Evolutionary conservation across 2,888 invertebrate genomes (phyloP), one percentile per base, ranked within the genome.

Genomic region (Dolichomitus sp.): DNA sequence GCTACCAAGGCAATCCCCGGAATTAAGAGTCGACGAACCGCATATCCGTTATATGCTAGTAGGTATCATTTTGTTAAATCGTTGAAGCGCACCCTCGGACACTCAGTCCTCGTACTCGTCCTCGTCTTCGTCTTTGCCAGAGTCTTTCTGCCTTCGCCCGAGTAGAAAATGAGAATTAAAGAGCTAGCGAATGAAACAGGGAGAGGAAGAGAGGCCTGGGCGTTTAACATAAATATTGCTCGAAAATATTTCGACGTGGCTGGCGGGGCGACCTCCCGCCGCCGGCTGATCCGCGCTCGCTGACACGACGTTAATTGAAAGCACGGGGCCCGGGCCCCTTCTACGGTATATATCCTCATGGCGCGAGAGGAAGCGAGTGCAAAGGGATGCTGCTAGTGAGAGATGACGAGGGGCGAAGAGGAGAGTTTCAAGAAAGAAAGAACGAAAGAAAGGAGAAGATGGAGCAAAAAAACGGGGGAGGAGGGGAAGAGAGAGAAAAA

Each of bases 251-350:
- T 89, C 89, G 88, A 89, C 89, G 85, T 86, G 85, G 85, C 86
- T 73, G 82, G 65, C 81, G 80, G 75, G 80, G 80, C 80, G 85
- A 86, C 85, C 84, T 83, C 83, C 83, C 81, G 84, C 87, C 87
- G 83, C 77, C 85, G 90, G 90, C 89, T 89, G 90, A 90, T 91
- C 87, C 85, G 81, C 80, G 87, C 87, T 86, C 88, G 90, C 89
- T 90, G 90, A 90, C 90, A 86, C 88, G 89, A 91, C 87, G 90
- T 91, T 91, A 91, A 92, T 91, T 91, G 91, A 90, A 90, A 90
- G 88, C 88, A 85, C 88, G 87, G 87, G 82, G 77, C 82, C 81
- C 80, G 75, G 69, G 74, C 23, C 80, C 81, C 59, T 66, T 45
- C 57, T 42, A 54, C 61, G 50, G 70, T 65, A 40, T 70, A 57